A percentile compares a stretch with the other conserved stretches of the same genome.
These are phyloP conservation scores for Gymnocheta viridis DNA, from an alignment of 2,888 invertebrate species.

Conservation along the genomic window DNA sequence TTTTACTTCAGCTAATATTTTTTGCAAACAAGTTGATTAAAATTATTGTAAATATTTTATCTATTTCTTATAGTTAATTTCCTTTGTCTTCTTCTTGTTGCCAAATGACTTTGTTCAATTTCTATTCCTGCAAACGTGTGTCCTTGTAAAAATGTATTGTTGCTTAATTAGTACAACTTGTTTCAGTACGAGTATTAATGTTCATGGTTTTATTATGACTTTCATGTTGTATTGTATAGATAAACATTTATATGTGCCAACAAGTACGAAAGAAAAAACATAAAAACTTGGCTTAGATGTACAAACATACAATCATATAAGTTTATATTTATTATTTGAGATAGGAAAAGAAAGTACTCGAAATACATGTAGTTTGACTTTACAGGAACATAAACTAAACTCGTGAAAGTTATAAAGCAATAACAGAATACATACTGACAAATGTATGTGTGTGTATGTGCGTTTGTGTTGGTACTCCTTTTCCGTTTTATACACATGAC, in stretches of 20 bases:
- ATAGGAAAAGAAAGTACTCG: too few relatives aligned
- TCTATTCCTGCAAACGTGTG: not conserved
- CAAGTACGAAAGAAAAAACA: not conserved
- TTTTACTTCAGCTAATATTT: not conserved
- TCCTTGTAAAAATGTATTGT: slow-evolving; percentile 5
- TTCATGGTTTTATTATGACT: slow-evolving; percentile 3
- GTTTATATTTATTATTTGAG: too few relatives aligned
- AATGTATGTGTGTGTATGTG: not conserved
- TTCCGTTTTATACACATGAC: not conserved
- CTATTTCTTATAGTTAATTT: too few relatives aligned
- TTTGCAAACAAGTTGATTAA: slow-evolving; percentile 30
- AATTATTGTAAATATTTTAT: slow-evolving; percentile 15
- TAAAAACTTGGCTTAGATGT: not conserved
- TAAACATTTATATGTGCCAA: slow-evolving; percentile 26
- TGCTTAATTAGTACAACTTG: slow-evolving; percentile 58
- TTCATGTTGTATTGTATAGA: not conserved
- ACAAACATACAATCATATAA: not conserved
- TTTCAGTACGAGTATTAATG: not conserved
- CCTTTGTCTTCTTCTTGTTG: not conserved
- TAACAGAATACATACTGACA: slow-evolving; percentile 11
- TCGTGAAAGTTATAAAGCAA: slow-evolving; percentile 3
- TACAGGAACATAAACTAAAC: slow-evolving; percentile 11
- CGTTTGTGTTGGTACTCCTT: not conserved
- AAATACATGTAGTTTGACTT: slow-evolving; percentile 50
- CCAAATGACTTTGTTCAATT: not conserved